phyloP scores from a whole-genome alignment of 1,140 invertebrate genomes.

The Tetragnatha versicolor region DNA sequence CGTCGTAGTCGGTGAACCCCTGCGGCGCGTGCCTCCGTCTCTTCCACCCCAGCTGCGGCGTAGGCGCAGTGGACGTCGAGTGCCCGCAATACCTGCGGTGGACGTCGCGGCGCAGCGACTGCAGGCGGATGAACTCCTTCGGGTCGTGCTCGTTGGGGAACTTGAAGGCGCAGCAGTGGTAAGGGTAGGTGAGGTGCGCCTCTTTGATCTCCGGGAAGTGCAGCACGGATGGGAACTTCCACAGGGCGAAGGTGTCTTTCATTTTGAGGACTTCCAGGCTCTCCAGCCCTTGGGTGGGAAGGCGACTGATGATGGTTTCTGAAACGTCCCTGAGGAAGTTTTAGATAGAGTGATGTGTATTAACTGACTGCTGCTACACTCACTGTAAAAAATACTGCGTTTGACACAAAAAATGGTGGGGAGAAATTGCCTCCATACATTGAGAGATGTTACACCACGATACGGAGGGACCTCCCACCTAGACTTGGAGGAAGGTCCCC shows the following conservation, averaged over 20 bases:
- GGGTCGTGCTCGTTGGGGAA: slow-evolving; percentile 75
- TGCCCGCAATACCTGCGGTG: slow-evolving; percentile 19
- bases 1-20: no score
- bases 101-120: slow-evolving; percentile 21
- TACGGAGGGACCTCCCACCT: no score
- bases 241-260: slow-evolving; percentile 75
- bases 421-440: no score
- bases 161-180: slow-evolving; percentile 89
- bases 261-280: slow-evolving; percentile 76
- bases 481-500: no score
- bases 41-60: no score
- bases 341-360: slow-evolving; percentile 61
- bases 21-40: no score
- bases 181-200: slow-evolving; percentile 80
- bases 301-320: slow-evolving; percentile 73
- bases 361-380: no score
- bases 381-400: no score
- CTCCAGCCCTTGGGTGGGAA: slow-evolving; percentile 77
- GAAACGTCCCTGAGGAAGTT: slow-evolving; percentile 73
- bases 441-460: no score
- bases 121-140: slow-evolving; percentile 8
- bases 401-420: no score
- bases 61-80: not conserved
- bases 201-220: slow-evolving; percentile 70
- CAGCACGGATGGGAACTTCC: slow-evolving; percentile 83